Conservation (phyloP, 2,113 vertebrate genomes). For the Machaerirhynchus nigripectus region DNA sequence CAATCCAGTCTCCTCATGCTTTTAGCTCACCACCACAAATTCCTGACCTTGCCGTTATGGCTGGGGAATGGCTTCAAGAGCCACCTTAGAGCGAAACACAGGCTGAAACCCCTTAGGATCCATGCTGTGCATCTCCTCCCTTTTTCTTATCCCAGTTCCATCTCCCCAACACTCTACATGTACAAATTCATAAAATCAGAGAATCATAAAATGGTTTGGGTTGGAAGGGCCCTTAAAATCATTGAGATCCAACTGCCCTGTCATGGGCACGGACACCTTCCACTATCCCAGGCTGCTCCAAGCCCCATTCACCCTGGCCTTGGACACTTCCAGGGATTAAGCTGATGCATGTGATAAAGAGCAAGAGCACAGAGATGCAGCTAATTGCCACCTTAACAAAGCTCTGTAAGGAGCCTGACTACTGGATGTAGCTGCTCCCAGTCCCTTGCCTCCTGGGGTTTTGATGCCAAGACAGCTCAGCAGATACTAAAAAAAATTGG, state of each 20-base stretch:
- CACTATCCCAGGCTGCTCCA: neutral
- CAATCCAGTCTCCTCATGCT: neutral
- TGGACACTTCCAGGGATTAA: neutral
- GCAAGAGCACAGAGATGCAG: neutral
- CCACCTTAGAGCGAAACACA: neutral
- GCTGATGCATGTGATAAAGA: neutral
- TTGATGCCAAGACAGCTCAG: neutral
- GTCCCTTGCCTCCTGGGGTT: neutral
- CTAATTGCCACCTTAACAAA: neutral
- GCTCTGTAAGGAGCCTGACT: neutral
- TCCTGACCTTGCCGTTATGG: neutral
- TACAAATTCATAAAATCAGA: neutral
- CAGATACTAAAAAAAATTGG: neutral
- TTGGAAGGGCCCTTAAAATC: neutral
- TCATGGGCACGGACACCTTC: neutral
- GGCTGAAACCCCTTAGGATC: neutral
- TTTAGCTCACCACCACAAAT: neutral
- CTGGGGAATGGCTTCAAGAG: neutral
- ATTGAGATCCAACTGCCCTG: no score
- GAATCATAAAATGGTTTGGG: neutral
- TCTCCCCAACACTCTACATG: neutral
- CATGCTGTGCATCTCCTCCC: neutral
- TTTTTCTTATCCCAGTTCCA: neutral
- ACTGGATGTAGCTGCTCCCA: neutral
- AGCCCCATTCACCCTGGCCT: fast-evolving